Conservation (phyloP, 2,113 vertebrate genomes). For the Oryctolagus cuniculus region mOryCun1.1 NC_091432.1:214462501-214463000, state of each 20-base stretch:
- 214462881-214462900: neutral
- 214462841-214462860: neutral
- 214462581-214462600: neutral
- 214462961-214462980: too few species aligned
- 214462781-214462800: neutral
- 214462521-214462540: neutral
- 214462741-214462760: neutral
- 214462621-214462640: neutral
- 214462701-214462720: neutral
- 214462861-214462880: neutral
- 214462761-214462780: neutral
- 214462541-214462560: neutral
- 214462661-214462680: neutral
- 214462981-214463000: too few species aligned
- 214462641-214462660: neutral
- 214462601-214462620: neutral
- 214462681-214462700: neutral
- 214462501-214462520: conserved; percentile 17
- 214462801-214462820: fast-evolving
- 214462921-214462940: too few species aligned
- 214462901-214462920: neutral
- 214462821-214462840: neutral
- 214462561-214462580: neutral
- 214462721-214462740: neutral
- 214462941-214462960: too few species aligned